These are phyloP conservation scores for Hirudo medicinalis DNA, from an alignment of 1,140 invertebrate genomes.

Conservation along the genomic window DNA sequence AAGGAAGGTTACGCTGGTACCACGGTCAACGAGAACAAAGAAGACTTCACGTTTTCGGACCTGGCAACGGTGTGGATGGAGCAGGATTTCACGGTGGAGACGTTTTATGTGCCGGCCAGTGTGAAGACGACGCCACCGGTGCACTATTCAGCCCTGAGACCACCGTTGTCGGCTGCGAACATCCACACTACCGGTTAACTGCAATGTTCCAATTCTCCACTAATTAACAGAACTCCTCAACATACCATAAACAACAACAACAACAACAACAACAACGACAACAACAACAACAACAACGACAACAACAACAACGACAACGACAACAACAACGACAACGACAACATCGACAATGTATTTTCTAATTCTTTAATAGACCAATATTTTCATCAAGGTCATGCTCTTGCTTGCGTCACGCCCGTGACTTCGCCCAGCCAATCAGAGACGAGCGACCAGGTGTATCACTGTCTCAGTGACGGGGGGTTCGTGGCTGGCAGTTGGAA, in stretches of 20 bases:
- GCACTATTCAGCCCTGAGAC: neutral
- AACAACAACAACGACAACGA: neutral
- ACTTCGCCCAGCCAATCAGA: neutral
- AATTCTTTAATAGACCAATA: neutral
- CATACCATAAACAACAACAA: conserved; percentile 1
- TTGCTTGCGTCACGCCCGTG: neutral
- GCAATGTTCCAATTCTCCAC: neutral
- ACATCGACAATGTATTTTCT: neutral
- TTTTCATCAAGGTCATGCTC: neutral
- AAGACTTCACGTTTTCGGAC: too few relatives aligned
- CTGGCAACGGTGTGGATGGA: too few relatives aligned
- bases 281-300: too few relatives aligned
- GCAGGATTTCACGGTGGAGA: neutral
- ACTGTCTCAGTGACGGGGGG: neutral
- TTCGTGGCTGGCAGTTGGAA: too few relatives aligned
- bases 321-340: neutral
- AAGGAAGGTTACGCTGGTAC: too few relatives aligned
- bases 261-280: neutral
- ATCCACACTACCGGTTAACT: neutral
- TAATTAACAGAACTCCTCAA: neutral
- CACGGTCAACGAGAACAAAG: too few relatives aligned
- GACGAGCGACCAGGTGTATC: neutral
- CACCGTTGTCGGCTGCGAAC: neutral
- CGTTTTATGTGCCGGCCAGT: neutral
- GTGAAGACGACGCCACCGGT: neutral